Base-by-base conservation (phyloP, 2,113 vertebrate species). In the Chionis minor region DNA sequence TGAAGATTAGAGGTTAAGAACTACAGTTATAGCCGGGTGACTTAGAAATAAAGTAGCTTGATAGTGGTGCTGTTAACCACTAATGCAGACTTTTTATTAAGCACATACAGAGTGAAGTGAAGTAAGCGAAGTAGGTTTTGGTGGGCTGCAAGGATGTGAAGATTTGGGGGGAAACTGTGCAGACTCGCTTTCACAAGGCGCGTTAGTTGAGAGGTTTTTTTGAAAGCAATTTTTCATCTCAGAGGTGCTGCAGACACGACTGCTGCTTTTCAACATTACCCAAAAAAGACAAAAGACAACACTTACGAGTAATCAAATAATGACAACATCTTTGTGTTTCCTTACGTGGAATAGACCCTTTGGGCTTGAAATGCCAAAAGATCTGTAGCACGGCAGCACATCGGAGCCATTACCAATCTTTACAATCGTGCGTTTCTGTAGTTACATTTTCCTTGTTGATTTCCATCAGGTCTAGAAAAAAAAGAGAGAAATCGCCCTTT, bases 361-460 rank as follows among this genome's bases (percentile, higher is more conserved):
- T 3, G 18, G 47, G 15, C 33, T 79, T 49, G 14, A 62, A 92
- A 15, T 40, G 49, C 14, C 20, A 44, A 66, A 62, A 32, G 10
- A 32, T 7, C 27, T 1, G 1, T 3, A 15, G 12, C 0, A 2
- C 13, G 15, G 6, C 52, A 47, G 15, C 1, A 4, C 42, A 19
- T 12, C 15, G 24, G 4, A 70, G 23, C 66, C 7, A 20, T 12
- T 16, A 17, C 66, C 15, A 6, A 4, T 19, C 26, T 22, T n/a
- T 18, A 45, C n/a, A n/a, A 3, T 28, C 7, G 2, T 1, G 17
- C 14, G 17, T 28, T 72, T 45, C 10, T 30, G 58, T 5, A 26
- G 8, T 47, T 54, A 45, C 51, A 7, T 40, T 33, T n/a, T 33
- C 18, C 30, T 8, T 24, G 7, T 8, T 18, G 10, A 42, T 62